A percentile compares a stretch with the other conserved stretches of the same genome.
Conservation (phyloP, 2,888 invertebrate species). For the Choristoneura rosaceana region DNA sequence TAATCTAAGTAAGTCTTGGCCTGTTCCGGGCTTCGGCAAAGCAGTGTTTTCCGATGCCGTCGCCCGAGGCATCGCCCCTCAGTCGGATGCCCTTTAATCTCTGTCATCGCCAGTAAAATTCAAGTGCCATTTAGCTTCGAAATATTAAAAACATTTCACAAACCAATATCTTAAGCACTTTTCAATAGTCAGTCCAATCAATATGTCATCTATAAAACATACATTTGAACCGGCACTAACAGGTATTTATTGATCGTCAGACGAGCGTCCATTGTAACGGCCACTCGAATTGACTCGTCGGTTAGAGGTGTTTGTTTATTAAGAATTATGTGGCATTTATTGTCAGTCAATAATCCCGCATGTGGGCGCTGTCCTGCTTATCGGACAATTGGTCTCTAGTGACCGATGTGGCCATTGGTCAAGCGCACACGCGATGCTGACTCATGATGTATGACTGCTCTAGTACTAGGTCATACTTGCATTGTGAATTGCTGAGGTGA, state of each 20-base stretch:
- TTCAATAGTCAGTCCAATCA: conserved; percentile 29
- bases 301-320: conserved; percentile 66
- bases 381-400: conserved; percentile 70
- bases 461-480: background rate
- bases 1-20: background rate
- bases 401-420: conserved; percentile 49
- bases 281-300: conserved; percentile 43
- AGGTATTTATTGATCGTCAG: conserved; percentile 40
- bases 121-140: conserved; percentile 23
- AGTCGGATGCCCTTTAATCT: conserved; percentile 12
- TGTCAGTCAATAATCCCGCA: conserved; percentile 82
- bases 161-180: conserved; percentile 14
- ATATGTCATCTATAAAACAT: conserved; percentile 40
- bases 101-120: conserved; percentile 13
- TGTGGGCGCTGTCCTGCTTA: conserved; percentile 73
- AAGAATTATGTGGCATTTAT: conserved; percentile 83
- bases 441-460: conserved; percentile 33
- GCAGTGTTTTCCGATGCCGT: conserved; percentile 21
- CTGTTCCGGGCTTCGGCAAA: conserved; percentile 9
- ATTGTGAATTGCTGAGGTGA: background rate
- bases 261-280: conserved; percentile 13
- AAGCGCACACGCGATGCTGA: conserved; percentile 46
- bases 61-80: conserved; percentile 25
- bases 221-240: conserved; percentile 32
- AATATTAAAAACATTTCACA: conserved; percentile 35